A percentile compares a stretch with the other conserved stretches of the same genome.
Conservation (phyloP, 2,113 vertebrate genomes). For the Plestiodon gilberti region DNA sequence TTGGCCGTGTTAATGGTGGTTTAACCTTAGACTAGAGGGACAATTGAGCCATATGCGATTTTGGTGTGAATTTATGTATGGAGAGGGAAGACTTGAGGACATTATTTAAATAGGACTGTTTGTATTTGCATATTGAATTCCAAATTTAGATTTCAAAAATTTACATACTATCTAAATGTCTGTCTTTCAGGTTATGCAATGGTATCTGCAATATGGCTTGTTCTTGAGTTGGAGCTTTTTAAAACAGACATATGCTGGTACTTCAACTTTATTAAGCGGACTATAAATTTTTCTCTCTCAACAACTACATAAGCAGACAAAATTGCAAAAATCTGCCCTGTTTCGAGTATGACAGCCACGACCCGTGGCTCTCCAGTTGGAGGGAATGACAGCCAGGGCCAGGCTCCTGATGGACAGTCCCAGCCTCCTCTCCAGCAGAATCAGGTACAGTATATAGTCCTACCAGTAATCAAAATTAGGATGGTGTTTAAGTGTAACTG, state of each 20-base stretch:
- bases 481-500: not conserved
- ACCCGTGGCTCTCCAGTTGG: slow-evolving; percentile 99
- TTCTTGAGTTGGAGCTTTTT: slow-evolving; percentile 96
- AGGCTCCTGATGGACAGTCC: slow-evolving; percentile 98
- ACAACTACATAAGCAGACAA: slow-evolving; percentile 99
- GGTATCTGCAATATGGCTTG: slow-evolving; percentile 96
- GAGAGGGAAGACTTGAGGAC: not conserved
- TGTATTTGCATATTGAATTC: not conserved
- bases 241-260: slow-evolving; percentile 91
- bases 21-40: not conserved
- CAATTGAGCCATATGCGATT: not conserved
- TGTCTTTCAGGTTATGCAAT: slow-evolving; percentile 95
- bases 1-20: not conserved
- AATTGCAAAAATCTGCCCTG: slow-evolving; percentile 99
- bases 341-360: slow-evolving; percentile 99
- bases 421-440: slow-evolving; percentile 98
- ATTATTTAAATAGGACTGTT: not conserved
- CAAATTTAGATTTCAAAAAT: not conserved
- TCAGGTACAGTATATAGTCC: slow-evolving; percentile 81
- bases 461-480: not conserved
- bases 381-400: slow-evolving; percentile 98
- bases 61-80: not conserved
- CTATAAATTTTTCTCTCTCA: slow-evolving; percentile 95
- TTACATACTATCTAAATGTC: not conserved
- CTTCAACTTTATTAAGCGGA: slow-evolving; percentile 93